Evolutionary conservation across 2,797 vertebrate genomes (phyloP).

Genomic region (Eleutherodactylus coqui): DNA sequence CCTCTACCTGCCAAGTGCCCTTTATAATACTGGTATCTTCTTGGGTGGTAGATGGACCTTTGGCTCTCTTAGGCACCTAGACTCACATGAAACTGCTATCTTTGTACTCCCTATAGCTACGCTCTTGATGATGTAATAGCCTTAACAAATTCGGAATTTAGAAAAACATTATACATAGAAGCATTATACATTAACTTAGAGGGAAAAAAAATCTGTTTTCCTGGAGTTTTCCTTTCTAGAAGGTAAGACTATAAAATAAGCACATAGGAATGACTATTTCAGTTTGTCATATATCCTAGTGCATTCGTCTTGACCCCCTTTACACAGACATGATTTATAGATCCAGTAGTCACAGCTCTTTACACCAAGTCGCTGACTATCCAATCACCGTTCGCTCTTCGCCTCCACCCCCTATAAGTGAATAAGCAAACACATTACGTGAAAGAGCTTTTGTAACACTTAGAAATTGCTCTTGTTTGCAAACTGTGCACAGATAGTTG

Average conservation of each 20-base stretch:
- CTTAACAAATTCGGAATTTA: neutral
- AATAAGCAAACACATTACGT: conserved; percentile 15
- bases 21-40: neutral
- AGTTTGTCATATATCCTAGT: neutral
- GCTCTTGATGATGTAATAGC: neutral
- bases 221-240: no score
- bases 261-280: neutral
- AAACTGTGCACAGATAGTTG: neutral
- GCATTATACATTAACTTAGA: neutral
- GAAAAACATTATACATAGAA: neutral
- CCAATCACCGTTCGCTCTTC: conserved; percentile 69
- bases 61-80: neutral
- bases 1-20: neutral
- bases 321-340: conserved; percentile 53
- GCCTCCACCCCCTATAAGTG: conserved; percentile 68
- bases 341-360: conserved; percentile 34
- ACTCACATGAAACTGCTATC: neutral
- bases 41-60: neutral
- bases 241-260: no score
- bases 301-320: neutral
- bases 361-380: conserved; percentile 63
- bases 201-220: no score
- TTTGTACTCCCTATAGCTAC: neutral
- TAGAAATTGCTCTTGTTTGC: conserved; percentile 5
- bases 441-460: conserved; percentile 16